A percentile compares a stretch with the other conserved stretches of the same genome.
Evolutionary conservation across 2,797 vertebrate genomes (phyloP).

Genomic region (Silurus aristotelis): DNA sequence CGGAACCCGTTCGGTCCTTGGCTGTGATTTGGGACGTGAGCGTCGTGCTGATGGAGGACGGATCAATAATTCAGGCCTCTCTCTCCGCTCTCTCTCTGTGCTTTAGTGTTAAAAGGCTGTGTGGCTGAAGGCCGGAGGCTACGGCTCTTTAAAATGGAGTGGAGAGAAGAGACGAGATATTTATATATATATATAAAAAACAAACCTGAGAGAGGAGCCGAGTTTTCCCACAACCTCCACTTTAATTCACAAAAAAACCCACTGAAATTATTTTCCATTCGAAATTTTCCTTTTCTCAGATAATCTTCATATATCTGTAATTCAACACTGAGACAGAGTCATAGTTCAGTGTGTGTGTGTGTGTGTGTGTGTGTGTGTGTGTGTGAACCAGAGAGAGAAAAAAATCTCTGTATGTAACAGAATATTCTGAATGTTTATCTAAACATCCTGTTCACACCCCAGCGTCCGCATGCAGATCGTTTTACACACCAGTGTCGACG

Average conservation of each 20-base stretch:
- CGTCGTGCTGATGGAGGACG: conserved; percentile 94
- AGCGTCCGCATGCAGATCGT: conserved; percentile 29
- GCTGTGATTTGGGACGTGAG: conserved; percentile 91
- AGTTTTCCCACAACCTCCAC: background rate
- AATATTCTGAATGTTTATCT: conserved; percentile 32
- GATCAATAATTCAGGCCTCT: conserved; percentile 99
- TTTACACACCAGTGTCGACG: conserved; percentile 44
- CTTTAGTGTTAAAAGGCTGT: conserved; percentile 89
- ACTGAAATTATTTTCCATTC: background rate
- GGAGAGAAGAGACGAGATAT: conserved; percentile 39
- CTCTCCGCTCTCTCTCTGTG: conserved; percentile 95
- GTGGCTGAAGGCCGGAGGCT: conserved; percentile 85
- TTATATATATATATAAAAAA: conserved; percentile 15
- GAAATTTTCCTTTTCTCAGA: background rate
- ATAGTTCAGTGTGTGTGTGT: background rate
- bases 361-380: background rate
- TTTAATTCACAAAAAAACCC: background rate
- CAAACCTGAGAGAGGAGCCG: background rate
- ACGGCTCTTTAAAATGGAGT: conserved; percentile 58
- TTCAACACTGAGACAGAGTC: conserved; percentile 1
- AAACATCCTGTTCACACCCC: conserved; percentile 29
- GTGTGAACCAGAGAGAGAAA: background rate
- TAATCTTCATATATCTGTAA: background rate
- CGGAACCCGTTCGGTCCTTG: conserved; percentile 66
- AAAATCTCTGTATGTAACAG: background rate